Evolutionary conservation across 2,113 vertebrate genomes (phyloP).

Genomic region (Gopherus flavomarginatus): DNA sequence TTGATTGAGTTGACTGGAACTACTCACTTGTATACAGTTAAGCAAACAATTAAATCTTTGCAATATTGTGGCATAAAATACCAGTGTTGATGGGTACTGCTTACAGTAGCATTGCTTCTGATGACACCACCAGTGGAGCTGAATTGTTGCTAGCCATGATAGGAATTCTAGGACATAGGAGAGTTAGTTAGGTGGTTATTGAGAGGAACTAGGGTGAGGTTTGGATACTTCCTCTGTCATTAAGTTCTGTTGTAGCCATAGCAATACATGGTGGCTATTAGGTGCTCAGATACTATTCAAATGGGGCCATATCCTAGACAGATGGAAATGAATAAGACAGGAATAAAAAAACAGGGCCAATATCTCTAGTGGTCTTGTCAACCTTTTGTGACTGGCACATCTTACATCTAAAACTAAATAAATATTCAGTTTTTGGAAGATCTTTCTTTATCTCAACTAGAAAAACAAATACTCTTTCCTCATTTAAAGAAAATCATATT

Average conservation of each 20-base stretch:
- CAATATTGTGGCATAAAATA: background rate
- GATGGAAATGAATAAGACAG: background rate
- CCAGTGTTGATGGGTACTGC: fast-evolving
- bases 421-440: background rate
- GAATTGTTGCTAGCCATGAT: background rate
- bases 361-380: background rate
- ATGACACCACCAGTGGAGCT: background rate
- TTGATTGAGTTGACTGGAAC: background rate
- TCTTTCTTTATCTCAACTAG: background rate
- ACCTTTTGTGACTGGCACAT: background rate
- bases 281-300: background rate
- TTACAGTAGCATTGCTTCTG: background rate
- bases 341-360: background rate
- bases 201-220: background rate
- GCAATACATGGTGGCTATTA: background rate
- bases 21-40: background rate
- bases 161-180: background rate
- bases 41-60: background rate
- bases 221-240: background rate
- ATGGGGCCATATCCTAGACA: background rate
- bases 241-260: background rate
- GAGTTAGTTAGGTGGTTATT: background rate
- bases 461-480: background rate
- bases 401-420: background rate
- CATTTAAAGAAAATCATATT: background rate